Conservation (phyloP, 2,113 vertebrate species). For the Gasterosteus aculeatus region DNA sequence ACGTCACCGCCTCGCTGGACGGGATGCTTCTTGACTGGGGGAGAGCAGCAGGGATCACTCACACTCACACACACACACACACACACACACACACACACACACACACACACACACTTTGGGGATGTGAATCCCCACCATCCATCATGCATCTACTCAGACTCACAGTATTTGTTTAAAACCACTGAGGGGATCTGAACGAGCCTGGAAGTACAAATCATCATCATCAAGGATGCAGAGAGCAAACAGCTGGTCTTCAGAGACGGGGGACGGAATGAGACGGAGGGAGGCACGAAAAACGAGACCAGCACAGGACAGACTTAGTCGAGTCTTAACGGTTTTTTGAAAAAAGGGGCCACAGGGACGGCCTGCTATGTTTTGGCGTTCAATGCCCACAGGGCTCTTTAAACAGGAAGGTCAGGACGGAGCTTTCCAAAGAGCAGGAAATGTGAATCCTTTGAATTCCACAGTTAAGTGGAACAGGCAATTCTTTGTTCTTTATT, state of each 20-base stretch:
- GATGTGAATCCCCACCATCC: neutral
- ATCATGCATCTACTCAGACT: neutral
- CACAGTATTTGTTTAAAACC: neutral
- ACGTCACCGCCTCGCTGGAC: constrained; percentile 46
- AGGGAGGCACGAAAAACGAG: constrained; percentile 19
- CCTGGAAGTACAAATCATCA: neutral
- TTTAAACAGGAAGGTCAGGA: too few species aligned
- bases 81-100: neutral
- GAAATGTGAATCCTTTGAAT: too few species aligned
- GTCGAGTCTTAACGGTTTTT: neutral
- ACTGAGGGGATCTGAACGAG: neutral
- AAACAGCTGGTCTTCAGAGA: neutral
- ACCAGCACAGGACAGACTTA: constrained; percentile 12
- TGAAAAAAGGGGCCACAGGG: neutral
- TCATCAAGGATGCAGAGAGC: neutral
- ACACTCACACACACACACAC: neutral
- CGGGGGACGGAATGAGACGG: neutral
- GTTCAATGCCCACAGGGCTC: too few species aligned
- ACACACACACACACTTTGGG: neutral
- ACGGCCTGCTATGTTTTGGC: neutral
- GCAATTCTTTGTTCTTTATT: too few species aligned
- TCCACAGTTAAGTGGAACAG: too few species aligned
- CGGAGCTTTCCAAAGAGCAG: too few species aligned
- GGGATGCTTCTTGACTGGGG: neutral
- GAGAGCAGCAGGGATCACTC: neutral